A percentile compares a stretch with the other conserved stretches of the same genome.
Evolutionary conservation across 2,797 vertebrate species (phyloP).

Genomic region (Graptemys geographica): DNA sequence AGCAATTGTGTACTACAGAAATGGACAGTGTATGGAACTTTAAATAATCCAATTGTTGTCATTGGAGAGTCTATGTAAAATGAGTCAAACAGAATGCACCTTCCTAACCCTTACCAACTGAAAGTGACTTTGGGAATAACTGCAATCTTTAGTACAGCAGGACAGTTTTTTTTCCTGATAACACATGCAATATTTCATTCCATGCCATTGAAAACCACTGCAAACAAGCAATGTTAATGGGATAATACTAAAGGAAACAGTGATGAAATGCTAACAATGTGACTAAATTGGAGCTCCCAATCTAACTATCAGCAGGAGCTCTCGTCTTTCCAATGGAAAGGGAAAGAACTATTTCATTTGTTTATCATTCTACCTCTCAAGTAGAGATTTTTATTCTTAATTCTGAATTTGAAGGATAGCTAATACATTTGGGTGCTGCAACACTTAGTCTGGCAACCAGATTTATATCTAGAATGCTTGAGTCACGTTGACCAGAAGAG

Average conservation of each 20-base stretch:
- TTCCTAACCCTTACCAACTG: neutral
- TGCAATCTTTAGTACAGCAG: neutral
- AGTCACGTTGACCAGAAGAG: neutral
- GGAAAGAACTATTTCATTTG: constrained; percentile 33
- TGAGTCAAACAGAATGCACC: neutral
- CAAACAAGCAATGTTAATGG: neutral
- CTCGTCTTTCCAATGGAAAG: neutral
- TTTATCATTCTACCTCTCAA: constrained; percentile 10
- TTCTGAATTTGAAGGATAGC: neutral
- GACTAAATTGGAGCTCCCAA: neutral
- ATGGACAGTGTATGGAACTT: neutral
- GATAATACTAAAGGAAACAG: neutral
- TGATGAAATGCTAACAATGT: neutral
- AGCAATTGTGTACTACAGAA: neutral
- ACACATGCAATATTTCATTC: neutral
- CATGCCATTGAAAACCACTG: neutral
- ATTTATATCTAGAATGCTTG: neutral
- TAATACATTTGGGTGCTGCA: neutral
- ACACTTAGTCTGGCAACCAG: neutral
- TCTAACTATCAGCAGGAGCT: constrained; percentile 10
- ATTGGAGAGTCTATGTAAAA: neutral
- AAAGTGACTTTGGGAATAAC: neutral
- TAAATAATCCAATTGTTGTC: neutral
- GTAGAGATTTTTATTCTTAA: neutral
- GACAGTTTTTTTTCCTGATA: neutral